These are phyloP conservation scores for Pterophyllum scalare DNA, from an alignment of 2,113 vertebrate genomes.

Conservation along the genomic window DNA sequence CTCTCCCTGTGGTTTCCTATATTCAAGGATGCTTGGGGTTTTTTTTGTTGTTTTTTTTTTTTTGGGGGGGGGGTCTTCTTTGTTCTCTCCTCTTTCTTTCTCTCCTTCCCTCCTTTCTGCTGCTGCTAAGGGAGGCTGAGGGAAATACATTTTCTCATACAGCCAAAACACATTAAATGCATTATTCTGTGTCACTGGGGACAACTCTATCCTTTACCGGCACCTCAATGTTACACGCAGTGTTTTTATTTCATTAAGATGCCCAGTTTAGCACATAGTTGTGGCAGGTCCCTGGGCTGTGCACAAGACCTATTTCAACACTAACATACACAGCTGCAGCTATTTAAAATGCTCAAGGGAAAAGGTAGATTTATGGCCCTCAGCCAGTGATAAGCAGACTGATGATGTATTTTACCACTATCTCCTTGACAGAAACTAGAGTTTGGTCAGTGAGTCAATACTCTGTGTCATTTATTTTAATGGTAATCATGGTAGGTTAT, in stretches of 20 bases:
- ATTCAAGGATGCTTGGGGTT: constrained; percentile 41
- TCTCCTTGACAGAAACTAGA: constrained; percentile 29
- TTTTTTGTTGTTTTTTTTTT: constrained; percentile 14
- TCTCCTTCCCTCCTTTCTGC: constrained; percentile 39
- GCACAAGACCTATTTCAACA: constrained; percentile 55
- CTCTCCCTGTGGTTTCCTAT: constrained; percentile 18
- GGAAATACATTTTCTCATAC: constrained; percentile 68
- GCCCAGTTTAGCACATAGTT: constrained; percentile 64
- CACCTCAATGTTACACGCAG: constrained; percentile 65
- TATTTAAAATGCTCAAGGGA: constrained; percentile 62
- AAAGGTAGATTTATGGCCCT: constrained; percentile 38
- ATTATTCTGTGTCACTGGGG: constrained; percentile 72
- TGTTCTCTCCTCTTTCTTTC: constrained; percentile 30
- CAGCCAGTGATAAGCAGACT: constrained; percentile 40
- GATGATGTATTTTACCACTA: constrained; percentile 29
- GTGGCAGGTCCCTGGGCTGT: constrained; percentile 63
- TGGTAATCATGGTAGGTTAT: constrained; percentile 24
- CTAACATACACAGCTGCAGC: constrained; percentile 59
- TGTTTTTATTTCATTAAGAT: constrained; percentile 75
- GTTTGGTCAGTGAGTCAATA: constrained; percentile 2
- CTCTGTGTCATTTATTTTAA: constrained; percentile 27
- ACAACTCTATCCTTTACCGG: constrained; percentile 63
- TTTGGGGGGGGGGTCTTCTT: too few relatives aligned
- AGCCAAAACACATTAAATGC: constrained; percentile 74
- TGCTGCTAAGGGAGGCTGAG: constrained; percentile 61